Base-by-base conservation (phyloP, 2,797 vertebrate genomes). In the Zonotrichia albicollis region DNA sequence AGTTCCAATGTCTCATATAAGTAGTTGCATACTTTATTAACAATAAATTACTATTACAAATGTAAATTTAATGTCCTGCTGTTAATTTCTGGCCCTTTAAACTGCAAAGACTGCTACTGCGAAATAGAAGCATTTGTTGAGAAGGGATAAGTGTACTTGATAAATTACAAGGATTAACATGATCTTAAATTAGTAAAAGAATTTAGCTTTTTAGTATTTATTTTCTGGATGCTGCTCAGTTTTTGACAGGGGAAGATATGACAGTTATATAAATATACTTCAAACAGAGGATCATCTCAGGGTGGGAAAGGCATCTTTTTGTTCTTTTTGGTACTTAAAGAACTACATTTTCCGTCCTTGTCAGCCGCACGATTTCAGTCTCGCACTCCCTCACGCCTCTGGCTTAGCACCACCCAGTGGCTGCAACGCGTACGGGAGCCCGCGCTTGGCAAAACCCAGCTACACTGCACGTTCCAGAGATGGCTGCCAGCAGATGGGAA, bases 331-430 rank as follows among this genome's bases (percentile, higher is more conserved):
- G 55, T 84, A 87, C 92, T 95, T 90, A 92, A 94, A 92, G 62
- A 91, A 84, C 53, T 68, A 25, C 46, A 27, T 80, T 87, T 79
- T 84, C 60, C 88, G 74, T n/a, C 50, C 72, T 6, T 32, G 40
- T 46, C 80, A 72, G 40, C 15, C 19, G 13, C 42, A 7, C 0
- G 22, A 64, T 40, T 61, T 16, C 21, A 27, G 60, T 6, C 58
- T 60, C 21, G 13, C 73, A 91, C 48, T 75, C 43, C 25, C 61
- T 86, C 84, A 94, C 62, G 77, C 95, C 83, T 97, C 97, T 97
- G 95, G 84, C 71, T 88, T 10, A 94, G 89, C 86, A 90, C 97
- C 98, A 97, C 83, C 98, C 96, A 95, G 97, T 92, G 97, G 90
- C 62, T 75, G 40, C 15, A 27, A 26, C 45, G 4, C 2, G 16